A percentile compares a stretch with the other conserved stretches of the same genome.
phyloP scores from a whole-genome alignment of 2,888 invertebrate species.

The Coelopa pilipes region DNA sequence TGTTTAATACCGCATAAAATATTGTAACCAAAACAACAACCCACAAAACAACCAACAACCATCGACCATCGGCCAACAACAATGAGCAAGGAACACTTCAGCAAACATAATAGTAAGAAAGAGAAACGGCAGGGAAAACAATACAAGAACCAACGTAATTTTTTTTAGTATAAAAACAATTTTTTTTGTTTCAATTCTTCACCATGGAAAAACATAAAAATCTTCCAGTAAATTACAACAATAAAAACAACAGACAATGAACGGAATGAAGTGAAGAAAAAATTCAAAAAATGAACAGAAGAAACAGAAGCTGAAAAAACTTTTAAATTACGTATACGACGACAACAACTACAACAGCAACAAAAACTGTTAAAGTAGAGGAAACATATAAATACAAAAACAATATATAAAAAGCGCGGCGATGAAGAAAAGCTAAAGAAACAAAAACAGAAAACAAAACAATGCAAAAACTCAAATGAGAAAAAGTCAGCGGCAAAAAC shows the following conservation, averaged over 20 bases:
- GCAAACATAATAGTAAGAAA: too few species aligned
- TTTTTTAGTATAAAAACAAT: not conserved
- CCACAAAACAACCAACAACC: too few species aligned
- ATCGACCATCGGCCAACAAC: too few species aligned
- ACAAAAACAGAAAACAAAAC: not conserved
- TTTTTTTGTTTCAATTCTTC: too few species aligned
- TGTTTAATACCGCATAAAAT: conserved; percentile 7
- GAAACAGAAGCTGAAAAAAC: not conserved
- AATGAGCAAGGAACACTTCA: too few species aligned
- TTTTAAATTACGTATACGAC: conserved; percentile 1
- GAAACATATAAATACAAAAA: not conserved
- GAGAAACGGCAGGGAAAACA: not conserved
- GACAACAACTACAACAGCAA: not conserved
- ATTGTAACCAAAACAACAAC: conserved; percentile 2
- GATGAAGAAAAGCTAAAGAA: not conserved
- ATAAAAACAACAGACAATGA: conserved; percentile 2
- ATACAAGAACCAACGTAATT: not conserved
- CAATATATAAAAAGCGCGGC: not conserved
- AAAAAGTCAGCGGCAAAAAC: not conserved
- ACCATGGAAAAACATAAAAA: conserved; percentile 9
- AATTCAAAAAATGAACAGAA: not conserved
- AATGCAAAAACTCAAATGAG: not conserved
- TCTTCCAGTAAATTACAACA: conserved; percentile 10
- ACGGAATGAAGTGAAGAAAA: not conserved
- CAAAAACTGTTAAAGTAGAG: conserved; percentile 9